These are phyloP conservation scores for Perca fluviatilis DNA, from an alignment of 2,113 vertebrate species.

Conservation along the genomic window DNA sequence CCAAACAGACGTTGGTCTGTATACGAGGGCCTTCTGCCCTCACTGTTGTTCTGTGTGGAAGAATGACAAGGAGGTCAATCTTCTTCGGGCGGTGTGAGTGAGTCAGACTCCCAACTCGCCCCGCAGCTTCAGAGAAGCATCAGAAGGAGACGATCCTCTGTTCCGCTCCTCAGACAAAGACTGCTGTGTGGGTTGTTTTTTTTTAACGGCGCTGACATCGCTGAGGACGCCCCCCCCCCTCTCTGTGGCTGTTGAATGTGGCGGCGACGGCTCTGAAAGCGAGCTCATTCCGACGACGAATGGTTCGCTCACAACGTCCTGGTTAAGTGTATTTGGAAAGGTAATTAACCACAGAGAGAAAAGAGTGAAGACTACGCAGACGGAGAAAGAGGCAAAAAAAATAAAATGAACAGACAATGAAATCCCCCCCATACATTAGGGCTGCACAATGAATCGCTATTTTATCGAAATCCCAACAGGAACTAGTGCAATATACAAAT, in stretches of 20 bases:
- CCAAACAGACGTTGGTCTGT: slow-evolving; percentile 12
- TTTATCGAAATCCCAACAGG: no score
- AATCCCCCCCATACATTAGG: no score
- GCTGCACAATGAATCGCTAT: no score
- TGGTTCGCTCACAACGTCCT: no score
- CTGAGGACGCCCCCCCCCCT: neutral
- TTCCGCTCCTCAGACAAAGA: slow-evolving; percentile 26
- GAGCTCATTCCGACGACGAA: neutral
- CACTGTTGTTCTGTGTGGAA: neutral
- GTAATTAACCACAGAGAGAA: neutral
- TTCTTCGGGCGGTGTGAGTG: neutral
- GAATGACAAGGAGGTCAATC: slow-evolving; percentile 34
- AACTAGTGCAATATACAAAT: no score
- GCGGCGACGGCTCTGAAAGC: neutral
- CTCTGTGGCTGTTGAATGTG: neutral
- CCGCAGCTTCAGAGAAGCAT: slow-evolving; percentile 18
- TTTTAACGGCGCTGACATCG: neutral
- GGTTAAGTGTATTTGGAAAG: neutral
- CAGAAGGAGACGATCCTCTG: neutral
- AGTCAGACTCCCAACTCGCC: slow-evolving; percentile 24
- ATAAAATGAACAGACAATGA: no score
- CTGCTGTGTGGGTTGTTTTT: neutral
- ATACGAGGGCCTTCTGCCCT: neutral
- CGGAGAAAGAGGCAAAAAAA: neutral
- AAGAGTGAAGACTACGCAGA: neutral